Evolutionary conservation across 2,797 vertebrate genomes (phyloP).

Genomic region (Myotis myotis): DNA sequence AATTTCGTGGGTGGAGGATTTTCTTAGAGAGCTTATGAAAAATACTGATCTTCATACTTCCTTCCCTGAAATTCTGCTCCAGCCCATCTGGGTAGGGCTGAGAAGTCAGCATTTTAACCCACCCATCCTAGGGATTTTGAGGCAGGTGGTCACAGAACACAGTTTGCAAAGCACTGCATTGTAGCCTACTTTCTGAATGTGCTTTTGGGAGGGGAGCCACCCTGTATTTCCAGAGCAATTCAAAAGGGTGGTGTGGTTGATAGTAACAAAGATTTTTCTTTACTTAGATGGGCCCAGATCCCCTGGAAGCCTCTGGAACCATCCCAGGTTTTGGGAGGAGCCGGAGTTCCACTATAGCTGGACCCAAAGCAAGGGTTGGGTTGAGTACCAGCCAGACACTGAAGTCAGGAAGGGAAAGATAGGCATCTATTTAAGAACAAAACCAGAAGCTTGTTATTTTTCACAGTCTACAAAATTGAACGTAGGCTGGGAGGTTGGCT

Average conservation of each 20-base stretch:
- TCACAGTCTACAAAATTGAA: slow-evolving; percentile 41
- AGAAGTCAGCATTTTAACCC: not conserved
- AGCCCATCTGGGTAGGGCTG: not conserved
- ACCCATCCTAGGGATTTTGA: not conserved
- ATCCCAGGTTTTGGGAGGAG: not conserved
- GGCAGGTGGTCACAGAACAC: not conserved
- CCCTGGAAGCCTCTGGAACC: not conserved
- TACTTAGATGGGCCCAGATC: not conserved
- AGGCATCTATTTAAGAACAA: not conserved
- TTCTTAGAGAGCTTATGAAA: not conserved
- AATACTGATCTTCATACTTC: not conserved
- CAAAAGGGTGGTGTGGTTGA: not conserved
- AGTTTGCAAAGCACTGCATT: not conserved
- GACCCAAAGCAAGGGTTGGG: not conserved
- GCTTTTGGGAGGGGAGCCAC: not conserved
- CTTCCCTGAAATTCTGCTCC: slow-evolving; percentile 1
- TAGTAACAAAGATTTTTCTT: not conserved
- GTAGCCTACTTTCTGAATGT: not conserved
- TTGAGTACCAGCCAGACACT: not conserved
- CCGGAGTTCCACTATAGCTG: not conserved
- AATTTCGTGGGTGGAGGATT: not conserved
- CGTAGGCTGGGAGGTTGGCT: not conserved
- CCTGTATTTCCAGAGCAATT: not conserved
- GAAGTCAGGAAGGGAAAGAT: not conserved
- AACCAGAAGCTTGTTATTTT: slow-evolving; percentile 35